phyloP scores from a whole-genome alignment of 2,113 vertebrate genomes.

The Ailuropoda melanoleuca region DNA sequence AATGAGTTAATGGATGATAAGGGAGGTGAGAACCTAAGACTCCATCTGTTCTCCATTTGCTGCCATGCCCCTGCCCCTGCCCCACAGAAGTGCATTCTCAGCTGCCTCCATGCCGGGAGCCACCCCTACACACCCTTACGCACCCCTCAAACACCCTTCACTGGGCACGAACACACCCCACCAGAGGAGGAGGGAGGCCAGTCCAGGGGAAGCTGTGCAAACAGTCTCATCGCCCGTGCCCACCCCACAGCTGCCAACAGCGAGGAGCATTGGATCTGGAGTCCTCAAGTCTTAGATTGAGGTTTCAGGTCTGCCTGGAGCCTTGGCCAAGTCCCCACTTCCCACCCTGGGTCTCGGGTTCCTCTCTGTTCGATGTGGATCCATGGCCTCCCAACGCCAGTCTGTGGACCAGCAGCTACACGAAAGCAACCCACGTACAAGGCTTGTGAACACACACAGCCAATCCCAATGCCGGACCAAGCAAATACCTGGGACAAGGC shows the following conservation, averaged over 20 bases:
- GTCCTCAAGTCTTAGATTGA: not conserved
- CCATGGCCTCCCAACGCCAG: not conserved
- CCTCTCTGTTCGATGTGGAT: not conserved
- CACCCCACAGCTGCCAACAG: not conserved
- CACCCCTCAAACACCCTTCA: not conserved
- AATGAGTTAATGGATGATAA: not conserved
- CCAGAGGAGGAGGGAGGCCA: not conserved
- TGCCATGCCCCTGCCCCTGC: not conserved
- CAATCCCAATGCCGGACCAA: not conserved
- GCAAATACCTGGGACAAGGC: not conserved
- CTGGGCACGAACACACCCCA: not conserved
- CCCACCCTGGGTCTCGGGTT: not conserved
- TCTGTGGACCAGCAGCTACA: not conserved
- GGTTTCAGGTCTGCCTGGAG: not conserved
- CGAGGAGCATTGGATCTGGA: not conserved
- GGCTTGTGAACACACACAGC: not conserved
- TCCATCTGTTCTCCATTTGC: not conserved
- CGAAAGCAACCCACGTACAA: not conserved
- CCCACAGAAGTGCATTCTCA: not conserved
- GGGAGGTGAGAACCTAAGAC: not conserved
- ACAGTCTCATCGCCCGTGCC: not conserved
- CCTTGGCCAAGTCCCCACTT: not conserved
- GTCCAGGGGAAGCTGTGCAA: not conserved
- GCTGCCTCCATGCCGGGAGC: not conserved
- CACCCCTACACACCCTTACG: conserved; percentile 23